Evolutionary conservation across 2,113 vertebrate species (phyloP), one percentile per base, ranked within the genome.

Genomic region (Amblyornis subalaris): DNA sequence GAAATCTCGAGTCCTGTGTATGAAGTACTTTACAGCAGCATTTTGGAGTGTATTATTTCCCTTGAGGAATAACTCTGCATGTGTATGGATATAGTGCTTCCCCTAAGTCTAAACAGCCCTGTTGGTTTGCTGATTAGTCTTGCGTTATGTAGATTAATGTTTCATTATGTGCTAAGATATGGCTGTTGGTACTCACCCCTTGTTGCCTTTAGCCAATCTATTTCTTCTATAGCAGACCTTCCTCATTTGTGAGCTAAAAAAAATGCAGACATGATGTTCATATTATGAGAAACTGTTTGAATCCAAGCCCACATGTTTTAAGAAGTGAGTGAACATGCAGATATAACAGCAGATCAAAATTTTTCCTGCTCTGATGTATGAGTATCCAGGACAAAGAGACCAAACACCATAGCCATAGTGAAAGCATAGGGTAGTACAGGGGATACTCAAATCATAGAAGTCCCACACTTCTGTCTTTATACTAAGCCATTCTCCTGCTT

Each of bases 391-490:
- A 50, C 31, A 72, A 24, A 76, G n/a, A 67, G 71, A 67, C 23
- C 33, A 23, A 77, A 33, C 6, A 87, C 33, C 29, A 9, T 14
- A 29, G 13, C 42, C 42, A 19, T 45, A 44, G 29, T 61, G 33
- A 36, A 69, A 44, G 38, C 16, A 20, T 51, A 78, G 60, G 57
- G 35, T 35, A 55, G 25, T 50, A 29, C 9, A 51, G n/a, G 12
- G 17, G 17, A 25, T 73, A 61, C n/a, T 29, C 6, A 22, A 47
- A 53, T 69, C n/a, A 7, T n/a, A 51, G 74, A 55, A 31, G 14
- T 85, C 7, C 26, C 2, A 0, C 60, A 35, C 35, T 35, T 1
- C 1, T 36, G 14, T 51, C 40, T 13, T 40, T 79, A 4, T 13
- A 3, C 55, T 44, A 69, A 75, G 23, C 36, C 10, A 1, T 89